Base-by-base conservation (phyloP, 92 coral and sea anemone species). In the Epizoanthus rinbou region DNA sequence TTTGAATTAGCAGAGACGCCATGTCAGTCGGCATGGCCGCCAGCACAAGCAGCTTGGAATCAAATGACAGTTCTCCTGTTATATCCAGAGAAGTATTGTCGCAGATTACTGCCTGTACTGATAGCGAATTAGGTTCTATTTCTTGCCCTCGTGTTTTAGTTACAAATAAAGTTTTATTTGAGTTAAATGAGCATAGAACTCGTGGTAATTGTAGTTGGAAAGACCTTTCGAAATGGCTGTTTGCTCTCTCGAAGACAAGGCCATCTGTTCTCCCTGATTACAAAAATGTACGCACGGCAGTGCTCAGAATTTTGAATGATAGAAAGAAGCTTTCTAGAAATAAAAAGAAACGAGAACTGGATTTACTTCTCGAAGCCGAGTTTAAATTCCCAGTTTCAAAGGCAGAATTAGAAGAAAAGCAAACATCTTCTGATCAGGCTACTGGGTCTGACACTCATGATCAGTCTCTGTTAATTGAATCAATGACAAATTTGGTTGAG, bases 121-220 rank as follows among this genome's bases (percentile, higher is more conserved):
- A 76, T 76, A 76, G 81, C 31, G 69, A 76, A 23, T 24, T 76
- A 76, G 21, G n/a, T 33, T 76, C 70, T 76, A 28, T 31, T 75
- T 7, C 41, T 16, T 75, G 57, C 13, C 57, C 57, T 60, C 57
- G 81, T 76, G 57, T 76, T 37, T 76, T 76, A 60, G 41, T 76
- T 60, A 59, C 69, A 39, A 59, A 60, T 58, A 76, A 58, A 76
- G 14, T 76, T 76, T 6, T 76, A 60, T 57, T 76, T 76, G 69
- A 76, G 57, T 18, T 76, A 76, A 76, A 76, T 60, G 69, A 58
- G 6, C 37, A 76, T 35, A 4, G 81, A 76, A 59, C 11, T 41
- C 5, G 21, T 76, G 57, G 81, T 7, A 33, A 52, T 75, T 75
- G 7, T 75, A 75, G 45, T 57, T 75, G 80, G 67, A 43, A 75